A percentile compares a stretch with the other conserved stretches of the same genome.
These are phyloP conservation scores for Phrynosoma platyrhinos DNA, from an alignment of 2,113 vertebrate species.

Conservation along the genomic window DNA sequence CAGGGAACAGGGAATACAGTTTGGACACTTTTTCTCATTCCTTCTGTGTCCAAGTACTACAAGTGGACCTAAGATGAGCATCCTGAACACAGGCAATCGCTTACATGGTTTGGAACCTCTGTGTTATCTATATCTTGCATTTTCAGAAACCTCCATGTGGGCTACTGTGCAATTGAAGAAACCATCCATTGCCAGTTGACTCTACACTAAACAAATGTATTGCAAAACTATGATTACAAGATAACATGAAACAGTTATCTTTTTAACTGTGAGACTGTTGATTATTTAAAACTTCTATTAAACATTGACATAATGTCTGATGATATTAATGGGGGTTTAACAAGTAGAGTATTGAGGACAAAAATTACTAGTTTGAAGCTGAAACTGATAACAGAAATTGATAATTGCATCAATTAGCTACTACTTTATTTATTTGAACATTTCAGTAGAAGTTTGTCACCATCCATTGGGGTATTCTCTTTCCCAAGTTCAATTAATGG, in stretches of 20 bases:
- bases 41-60: neutral
- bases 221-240: neutral
- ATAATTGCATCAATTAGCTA: conserved; percentile 13
- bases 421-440: conserved; percentile 7
- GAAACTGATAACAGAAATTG: neutral
- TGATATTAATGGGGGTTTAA: conserved; percentile 1
- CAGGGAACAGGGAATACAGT: neutral
- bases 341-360: neutral
- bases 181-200: neutral
- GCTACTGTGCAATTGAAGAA: neutral
- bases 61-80: neutral
- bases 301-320: neutral
- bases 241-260: neutral
- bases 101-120: no score
- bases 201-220: neutral
- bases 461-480: neutral
- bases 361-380: neutral
- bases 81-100: neutral
- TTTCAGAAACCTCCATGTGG: neutral
- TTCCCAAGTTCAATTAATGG: neutral
- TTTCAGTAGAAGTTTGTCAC: neutral
- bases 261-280: neutral
- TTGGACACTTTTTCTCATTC: neutral
- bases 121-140: neutral
- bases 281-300: neutral